Percentiles rank a stretch among this genome's conserved stretches.
phyloP scores from a whole-genome alignment of 2,797 vertebrate species.

The Siniperca undulata region DNA sequence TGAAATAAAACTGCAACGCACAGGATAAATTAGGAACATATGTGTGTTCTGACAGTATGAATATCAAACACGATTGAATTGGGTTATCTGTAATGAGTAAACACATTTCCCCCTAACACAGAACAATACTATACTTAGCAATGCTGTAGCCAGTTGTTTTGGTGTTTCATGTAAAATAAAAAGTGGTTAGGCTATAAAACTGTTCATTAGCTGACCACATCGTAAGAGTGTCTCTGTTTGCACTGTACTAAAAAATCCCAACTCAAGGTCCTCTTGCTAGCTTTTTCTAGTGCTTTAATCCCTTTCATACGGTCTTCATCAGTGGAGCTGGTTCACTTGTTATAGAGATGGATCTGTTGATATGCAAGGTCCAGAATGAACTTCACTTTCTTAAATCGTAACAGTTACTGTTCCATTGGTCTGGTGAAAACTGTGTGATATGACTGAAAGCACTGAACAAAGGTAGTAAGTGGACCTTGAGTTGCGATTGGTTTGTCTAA shows the following conservation, averaged over 20 bases:
- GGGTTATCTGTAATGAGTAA: conserved; percentile 76
- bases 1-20: conserved; percentile 50
- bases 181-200: conserved; percentile 29
- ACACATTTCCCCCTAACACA: conserved; percentile 46
- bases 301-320: not conserved
- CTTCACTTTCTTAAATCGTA: not conserved
- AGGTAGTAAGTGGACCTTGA: not conserved
- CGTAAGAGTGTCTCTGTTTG: conserved; percentile 18
- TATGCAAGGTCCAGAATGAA: not conserved
- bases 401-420: not conserved
- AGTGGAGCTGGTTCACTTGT: not conserved
- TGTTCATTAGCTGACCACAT: conserved; percentile 43
- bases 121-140: conserved; percentile 57
- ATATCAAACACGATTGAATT: conserved; percentile 75
- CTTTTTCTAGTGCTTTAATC: not conserved
- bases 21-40: conserved; percentile 68
- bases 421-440: conserved; percentile 1
- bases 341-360: not conserved
- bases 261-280: not conserved
- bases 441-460: not conserved
- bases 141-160: conserved; percentile 24
- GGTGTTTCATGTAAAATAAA: conserved; percentile 49
- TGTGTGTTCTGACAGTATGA: conserved; percentile 56
- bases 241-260: conserved; percentile 3
- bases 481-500: not conserved